Evolutionary conservation across 2,113 vertebrate genomes (phyloP), one percentile per base, ranked within the genome.

Genomic region (Pseudois nayaur): DNA sequence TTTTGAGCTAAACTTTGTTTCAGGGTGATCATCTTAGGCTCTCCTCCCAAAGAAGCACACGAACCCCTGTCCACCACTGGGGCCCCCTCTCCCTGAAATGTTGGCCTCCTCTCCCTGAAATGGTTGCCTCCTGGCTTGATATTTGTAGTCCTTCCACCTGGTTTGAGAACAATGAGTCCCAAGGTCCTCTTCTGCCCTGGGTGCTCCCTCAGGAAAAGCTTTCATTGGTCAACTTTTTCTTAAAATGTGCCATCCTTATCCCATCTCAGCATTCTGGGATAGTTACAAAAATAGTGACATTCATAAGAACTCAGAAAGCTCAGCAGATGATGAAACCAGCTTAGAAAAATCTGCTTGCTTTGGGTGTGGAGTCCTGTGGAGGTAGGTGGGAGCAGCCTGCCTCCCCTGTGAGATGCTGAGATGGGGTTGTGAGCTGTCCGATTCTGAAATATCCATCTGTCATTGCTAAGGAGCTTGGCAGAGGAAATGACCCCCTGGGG

Each of bases 51-150:
- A 8, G 78, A 33, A 27, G 13, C 71, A 6, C 45, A 16, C 4
- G 9, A 67, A 9, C 6, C 10, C 60, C 71, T 16, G 21, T 79
- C 52, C 4, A 1, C 5, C 1, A 1, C 40, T 0, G 3, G 1
- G 55, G 45, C 81, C 11, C 6, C 3, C 1, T 43, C 45, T 71
- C 74, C 54, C 19, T 13, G 5, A 36, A 16, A 23, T 8, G 12
- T 48, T 25, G 45, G 45, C 81, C 15, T 8, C 3, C 1, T 43
- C 36, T 71, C 74, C 54, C 19, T 13, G 5, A 36, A 16, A 23
- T 8, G 12, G 40, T 25, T 14, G 36, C 67, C 91, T 89, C 16
- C n/a, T n/a, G 71, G 13, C 82, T 50, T 25, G 6, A 2, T 6
- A 5, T 15, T 29, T 21, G 0, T 15, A 11, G 60, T 15, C 62